phyloP scores from a whole-genome alignment of 1,140 invertebrate genomes.

The Cepaea nemoralis region DNA sequence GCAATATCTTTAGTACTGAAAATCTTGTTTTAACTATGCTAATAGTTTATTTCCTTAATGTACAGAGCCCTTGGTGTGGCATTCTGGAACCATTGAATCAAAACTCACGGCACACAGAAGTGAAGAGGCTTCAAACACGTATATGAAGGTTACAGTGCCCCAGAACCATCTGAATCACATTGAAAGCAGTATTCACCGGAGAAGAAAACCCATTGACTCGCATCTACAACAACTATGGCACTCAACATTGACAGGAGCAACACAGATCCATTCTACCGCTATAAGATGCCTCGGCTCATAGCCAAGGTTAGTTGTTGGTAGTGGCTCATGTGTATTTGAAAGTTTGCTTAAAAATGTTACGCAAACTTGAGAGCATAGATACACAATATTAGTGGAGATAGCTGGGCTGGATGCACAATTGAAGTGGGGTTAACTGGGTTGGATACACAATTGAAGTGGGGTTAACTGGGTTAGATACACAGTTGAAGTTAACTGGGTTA shows the following conservation, averaged over 20 bases:
- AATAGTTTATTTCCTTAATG: neutral
- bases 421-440: no score
- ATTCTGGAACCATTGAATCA: constrained; percentile 60
- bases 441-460: no score
- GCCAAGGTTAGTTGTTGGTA: constrained; percentile 86
- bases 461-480: no score
- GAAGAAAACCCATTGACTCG: constrained; percentile 55
- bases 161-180: constrained; percentile 57
- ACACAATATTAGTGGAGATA: no score
- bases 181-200: constrained; percentile 62
- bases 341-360: no score
- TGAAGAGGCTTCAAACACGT: constrained; percentile 61
- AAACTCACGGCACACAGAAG: constrained; percentile 51
- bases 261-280: constrained; percentile 98
- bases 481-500: no score
- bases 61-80: constrained; percentile 67
- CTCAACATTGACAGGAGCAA: constrained; percentile 90
- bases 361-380: no score
- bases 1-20: no score
- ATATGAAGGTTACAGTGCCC: constrained; percentile 69
- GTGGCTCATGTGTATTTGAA: no score
- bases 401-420: no score
- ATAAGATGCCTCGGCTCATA: constrained; percentile 98
- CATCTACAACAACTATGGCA: constrained; percentile 61
- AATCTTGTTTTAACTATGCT: no score